Conservation (phyloP, 1,140 invertebrate species). For the Drosophila serrata region DNA sequence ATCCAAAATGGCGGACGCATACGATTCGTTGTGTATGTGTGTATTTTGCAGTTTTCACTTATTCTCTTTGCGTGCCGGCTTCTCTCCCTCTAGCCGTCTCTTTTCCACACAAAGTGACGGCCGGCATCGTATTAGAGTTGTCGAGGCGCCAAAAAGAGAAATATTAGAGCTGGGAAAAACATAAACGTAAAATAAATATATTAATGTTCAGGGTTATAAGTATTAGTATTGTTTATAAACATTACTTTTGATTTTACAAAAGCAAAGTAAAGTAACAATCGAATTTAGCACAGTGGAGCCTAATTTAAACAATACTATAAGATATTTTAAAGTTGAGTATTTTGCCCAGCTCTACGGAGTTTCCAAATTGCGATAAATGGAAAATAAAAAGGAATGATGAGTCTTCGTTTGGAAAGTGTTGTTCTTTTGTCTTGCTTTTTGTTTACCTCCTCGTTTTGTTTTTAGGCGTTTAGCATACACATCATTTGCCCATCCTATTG, state of each 20-base stretch:
- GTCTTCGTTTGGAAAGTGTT: constrained; percentile 6
- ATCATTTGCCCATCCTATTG: constrained; percentile 54
- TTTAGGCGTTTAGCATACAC: constrained; percentile 29
- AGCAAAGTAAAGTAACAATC: background rate
- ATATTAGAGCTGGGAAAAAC: constrained; percentile 4
- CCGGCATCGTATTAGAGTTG: constrained; percentile 56
- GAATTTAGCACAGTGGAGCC: background rate
- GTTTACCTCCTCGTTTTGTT: constrained; percentile 38
- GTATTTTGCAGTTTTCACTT: constrained; percentile 64
- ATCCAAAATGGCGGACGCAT: constrained; percentile 74
- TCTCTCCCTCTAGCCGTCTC: constrained; percentile 50
- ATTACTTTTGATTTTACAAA: background rate
- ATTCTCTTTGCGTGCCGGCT: constrained; percentile 78
- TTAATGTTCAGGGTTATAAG: background rate
- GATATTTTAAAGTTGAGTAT: background rate
- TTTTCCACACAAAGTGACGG: constrained; percentile 34
- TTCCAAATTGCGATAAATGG: constrained; percentile 16
- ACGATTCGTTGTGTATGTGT: constrained; percentile 42
- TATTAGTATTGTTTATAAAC: background rate
- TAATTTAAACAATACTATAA: background rate
- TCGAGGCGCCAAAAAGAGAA: constrained; percentile 32
- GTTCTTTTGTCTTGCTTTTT: constrained; percentile 16
- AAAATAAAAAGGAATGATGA: background rate
- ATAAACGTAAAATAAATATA: background rate
- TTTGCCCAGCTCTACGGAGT: constrained; percentile 1